phyloP scores from a whole-genome alignment of 2,888 invertebrate species.

The Dermolepida albohirtum region DNA sequence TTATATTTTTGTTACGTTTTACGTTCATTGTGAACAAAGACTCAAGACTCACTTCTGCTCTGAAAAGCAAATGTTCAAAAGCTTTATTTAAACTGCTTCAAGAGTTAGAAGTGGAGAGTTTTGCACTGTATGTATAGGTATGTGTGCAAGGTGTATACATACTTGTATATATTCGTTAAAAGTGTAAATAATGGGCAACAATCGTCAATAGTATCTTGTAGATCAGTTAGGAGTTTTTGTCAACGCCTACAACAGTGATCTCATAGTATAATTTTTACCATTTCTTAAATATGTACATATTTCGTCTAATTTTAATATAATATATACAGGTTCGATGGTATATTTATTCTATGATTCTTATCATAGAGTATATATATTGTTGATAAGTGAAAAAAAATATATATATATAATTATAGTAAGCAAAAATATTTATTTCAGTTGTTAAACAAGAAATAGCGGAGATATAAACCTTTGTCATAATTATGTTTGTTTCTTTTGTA shows the following conservation, averaged over 20 bases:
- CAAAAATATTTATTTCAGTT: constrained; percentile 44
- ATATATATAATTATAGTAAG: constrained; percentile 28
- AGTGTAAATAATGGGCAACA: constrained; percentile 40
- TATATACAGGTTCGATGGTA: background rate
- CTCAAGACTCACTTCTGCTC: too few relatives aligned
- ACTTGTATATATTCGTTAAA: constrained; percentile 14
- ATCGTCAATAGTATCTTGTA: constrained; percentile 49
- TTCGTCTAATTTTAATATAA: constrained; percentile 42
- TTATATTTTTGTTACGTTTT: too few relatives aligned
- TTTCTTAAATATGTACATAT: constrained; percentile 42
- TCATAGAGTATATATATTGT: background rate
- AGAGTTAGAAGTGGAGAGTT: too few relatives aligned
- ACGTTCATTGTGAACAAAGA: too few relatives aligned
- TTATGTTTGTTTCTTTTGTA: constrained; percentile 15
- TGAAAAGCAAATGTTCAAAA: too few relatives aligned
- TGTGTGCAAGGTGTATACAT: constrained; percentile 5
- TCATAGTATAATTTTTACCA: constrained; percentile 53
- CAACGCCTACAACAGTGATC: constrained; percentile 56
- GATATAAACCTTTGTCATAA: constrained; percentile 26
- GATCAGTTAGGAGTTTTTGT: constrained; percentile 50
- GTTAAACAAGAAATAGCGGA: constrained; percentile 34
- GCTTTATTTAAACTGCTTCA: too few relatives aligned
- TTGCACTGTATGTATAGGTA: too few relatives aligned
- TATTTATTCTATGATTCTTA: constrained; percentile 4
- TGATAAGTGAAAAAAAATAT: constrained; percentile 13